Percentiles rank a stretch among this genome's conserved stretches.
These are phyloP conservation scores for Hydrophis major DNA, from an alignment of 2,797 vertebrate genomes.

Conservation along the genomic window DNA sequence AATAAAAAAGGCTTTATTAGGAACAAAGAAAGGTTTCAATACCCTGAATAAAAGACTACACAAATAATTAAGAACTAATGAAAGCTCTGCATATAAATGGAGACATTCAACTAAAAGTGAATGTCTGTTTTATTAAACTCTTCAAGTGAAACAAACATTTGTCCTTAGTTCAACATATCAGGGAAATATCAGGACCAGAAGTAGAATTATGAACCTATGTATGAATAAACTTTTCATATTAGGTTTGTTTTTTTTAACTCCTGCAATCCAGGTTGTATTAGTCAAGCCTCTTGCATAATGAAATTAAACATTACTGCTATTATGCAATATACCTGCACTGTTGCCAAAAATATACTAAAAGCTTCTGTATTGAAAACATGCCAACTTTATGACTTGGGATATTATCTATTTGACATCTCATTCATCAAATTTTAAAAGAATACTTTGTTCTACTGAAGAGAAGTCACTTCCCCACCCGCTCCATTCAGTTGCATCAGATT, in stretches of 20 bases:
- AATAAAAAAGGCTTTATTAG: not conserved
- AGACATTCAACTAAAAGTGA: not conserved
- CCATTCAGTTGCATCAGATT: not conserved
- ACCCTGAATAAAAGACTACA: not conserved
- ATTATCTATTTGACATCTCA: not conserved
- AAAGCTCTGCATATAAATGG: not conserved
- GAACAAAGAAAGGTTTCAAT: not conserved
- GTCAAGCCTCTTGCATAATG: not conserved
- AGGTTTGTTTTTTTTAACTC: not conserved
- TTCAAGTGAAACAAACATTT: not conserved
- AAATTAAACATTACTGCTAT: not conserved
- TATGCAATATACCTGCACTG: not conserved
- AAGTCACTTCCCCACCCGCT: not conserved
- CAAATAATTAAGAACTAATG: not conserved
- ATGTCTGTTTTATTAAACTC: not conserved
- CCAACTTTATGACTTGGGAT: not conserved
- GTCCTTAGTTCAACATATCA: not conserved
- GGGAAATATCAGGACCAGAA: not conserved
- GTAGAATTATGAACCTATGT: not conserved
- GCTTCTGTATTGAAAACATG: not conserved
- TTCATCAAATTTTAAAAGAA: not conserved
- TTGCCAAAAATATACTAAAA: not conserved
- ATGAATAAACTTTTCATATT: not conserved
- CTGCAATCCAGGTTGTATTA: not conserved
- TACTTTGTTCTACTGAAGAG: not conserved